Evolutionary conservation across 1,140 invertebrate genomes (phyloP).

Genomic region (Hycleus cichorii): DNA sequence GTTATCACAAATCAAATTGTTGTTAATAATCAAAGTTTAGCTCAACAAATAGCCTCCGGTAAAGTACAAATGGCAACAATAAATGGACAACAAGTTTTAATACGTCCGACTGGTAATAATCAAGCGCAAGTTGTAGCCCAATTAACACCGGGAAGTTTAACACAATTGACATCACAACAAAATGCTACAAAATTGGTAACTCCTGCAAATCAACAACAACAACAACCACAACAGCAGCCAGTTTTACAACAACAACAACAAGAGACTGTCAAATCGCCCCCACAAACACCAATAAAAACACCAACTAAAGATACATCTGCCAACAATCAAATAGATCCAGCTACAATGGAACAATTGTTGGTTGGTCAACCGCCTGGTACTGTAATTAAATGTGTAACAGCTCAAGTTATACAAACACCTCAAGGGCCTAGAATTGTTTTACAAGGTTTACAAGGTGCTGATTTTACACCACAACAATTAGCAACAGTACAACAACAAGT

Average conservation of each 20-base stretch:
- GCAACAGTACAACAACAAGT: constrained; percentile 78
- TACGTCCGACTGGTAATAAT: constrained; percentile 63
- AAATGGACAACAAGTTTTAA: constrained; percentile 72
- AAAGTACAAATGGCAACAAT: constrained; percentile 76
- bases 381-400: constrained; percentile 78
- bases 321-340: constrained; percentile 39
- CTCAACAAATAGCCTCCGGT: constrained; percentile 67
- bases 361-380: constrained; percentile 74
- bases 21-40: constrained; percentile 64
- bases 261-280: constrained; percentile 8
- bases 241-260: constrained; percentile 14
- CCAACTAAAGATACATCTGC: constrained; percentile 1
- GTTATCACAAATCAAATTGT: constrained; percentile 62
- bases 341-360: constrained; percentile 60
- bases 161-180: constrained; percentile 20
- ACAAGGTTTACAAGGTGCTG: constrained; percentile 72
- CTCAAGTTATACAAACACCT: constrained; percentile 71
- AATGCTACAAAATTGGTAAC: constrained; percentile 18
- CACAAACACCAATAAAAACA: constrained; percentile 25
- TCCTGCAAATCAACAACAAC: constrained; percentile 4
- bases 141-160: constrained; percentile 43
- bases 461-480: constrained; percentile 72
- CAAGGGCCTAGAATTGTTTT: constrained; percentile 77
- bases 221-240: constrained; percentile 13
- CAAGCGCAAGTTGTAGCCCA: constrained; percentile 63